Evolutionary conservation across 2,888 invertebrate genomes (phyloP), one percentile per base, ranked within the genome.

Genomic region (Drosophila parthenogenetica): DNA sequence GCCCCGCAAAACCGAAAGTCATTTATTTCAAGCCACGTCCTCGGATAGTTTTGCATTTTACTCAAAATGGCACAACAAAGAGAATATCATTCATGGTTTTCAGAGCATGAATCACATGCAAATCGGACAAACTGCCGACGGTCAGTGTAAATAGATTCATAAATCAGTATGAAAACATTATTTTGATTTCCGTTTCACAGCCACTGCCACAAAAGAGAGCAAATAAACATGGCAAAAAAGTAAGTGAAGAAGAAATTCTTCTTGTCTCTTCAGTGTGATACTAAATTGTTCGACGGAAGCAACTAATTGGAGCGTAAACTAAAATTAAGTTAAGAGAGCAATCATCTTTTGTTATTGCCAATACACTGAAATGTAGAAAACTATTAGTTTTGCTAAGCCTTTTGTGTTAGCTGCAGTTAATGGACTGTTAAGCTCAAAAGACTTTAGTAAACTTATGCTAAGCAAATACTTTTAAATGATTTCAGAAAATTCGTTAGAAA

Each of bases 91-190:
- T 85, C 88, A 85, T 85, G 85, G 89, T 89, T 89, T 85, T 89
- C 73, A 89, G 89, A 85, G 85, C 85, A 89, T 89, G 84, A 85
- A 85, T 89, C 89, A 84, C 87, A 84, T 84, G 85, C 87, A 84
- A 87, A 89, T 88, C 79, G 85, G 55, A 53, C 59, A 58, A 48
- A 32, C 43, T 39, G 62, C 32, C 67, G 63, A 71, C 64, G 73
- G 72, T 69, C 81, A 87, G 69, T 86, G 73, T 75, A 87, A 89
- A 85, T 89, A 87, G 88, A 85, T 87, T 79, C 85, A 86, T 86
- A 86, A 86, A 86, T 86, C 85, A 89, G 79, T 72, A 76, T 77
- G 85, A 89, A 86, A 89, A 81, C 85, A 86, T 86, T 86, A 86
- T 86, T 86, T 76, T 86, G 85, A 86, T 86, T 89, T 86, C 89